Conservation (phyloP, 1,140 invertebrate genomes). For the Rhopalosiphum maidis region DNA sequence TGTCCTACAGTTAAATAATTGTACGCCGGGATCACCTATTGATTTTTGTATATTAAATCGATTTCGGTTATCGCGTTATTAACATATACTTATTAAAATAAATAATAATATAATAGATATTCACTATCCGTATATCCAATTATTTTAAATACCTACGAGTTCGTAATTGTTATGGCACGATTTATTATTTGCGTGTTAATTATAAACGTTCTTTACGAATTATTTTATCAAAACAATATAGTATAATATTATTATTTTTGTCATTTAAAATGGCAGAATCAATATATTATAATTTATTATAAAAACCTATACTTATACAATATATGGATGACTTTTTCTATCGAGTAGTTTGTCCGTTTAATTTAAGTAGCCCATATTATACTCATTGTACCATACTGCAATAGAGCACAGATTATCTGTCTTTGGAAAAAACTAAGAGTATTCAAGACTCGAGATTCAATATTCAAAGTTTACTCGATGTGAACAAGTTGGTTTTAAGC, state of each 20-base stretch:
- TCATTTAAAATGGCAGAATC: no score
- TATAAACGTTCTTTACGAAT: neutral
- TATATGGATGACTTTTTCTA: no score
- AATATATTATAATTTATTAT: no score
- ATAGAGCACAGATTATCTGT: neutral
- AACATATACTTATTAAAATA: neutral
- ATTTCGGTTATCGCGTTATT: neutral
- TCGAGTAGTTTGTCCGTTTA: no score
- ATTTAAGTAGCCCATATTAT: no score
- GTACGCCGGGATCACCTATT: neutral
- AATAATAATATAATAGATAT: neutral
- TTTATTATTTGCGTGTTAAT: neutral
- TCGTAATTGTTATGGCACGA: neutral
- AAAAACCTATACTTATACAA: no score
- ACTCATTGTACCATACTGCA: neutral
- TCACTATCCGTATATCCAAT: neutral
- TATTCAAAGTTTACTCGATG: neutral
- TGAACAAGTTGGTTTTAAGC: neutral
- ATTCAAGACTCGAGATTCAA: neutral
- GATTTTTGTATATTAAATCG: neutral
- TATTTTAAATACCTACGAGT: neutral
- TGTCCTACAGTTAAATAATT: neutral
- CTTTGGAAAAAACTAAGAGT: neutral
- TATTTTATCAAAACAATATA: neutral
- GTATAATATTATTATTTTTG: no score